Evolutionary conservation across 2,888 invertebrate genomes (phyloP), one percentile per base, ranked within the genome.

Genomic region (Pristionchus exspectatus): DNA sequence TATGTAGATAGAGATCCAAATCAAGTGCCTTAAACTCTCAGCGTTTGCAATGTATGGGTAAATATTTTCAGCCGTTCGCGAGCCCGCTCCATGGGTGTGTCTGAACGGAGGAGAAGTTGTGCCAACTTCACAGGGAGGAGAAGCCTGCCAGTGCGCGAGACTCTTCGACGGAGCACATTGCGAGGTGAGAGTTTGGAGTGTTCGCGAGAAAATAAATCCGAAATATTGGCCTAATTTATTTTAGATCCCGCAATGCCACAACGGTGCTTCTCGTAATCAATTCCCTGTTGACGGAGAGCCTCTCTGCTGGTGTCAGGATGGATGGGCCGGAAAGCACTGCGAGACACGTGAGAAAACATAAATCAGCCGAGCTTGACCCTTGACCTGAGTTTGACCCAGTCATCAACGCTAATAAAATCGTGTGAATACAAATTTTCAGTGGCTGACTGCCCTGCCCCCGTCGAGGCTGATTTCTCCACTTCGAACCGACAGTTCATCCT

Each of bases 191-290:
- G 38, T 3, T 38, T 38, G 38, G 38, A 38, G 38, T 38, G 38
- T 4, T n/a, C 27, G 9, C 16, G n/a, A 27, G 56, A 56, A 16
- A 38, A 3, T 83, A 1, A 9, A 10, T 50, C n/a, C n/a, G 56
- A 54, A 24, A 56, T 38, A 3, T 38, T 38, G 38, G 38, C n/a
- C n/a, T n/a, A 27, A 56, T 16, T 10, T 0, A 10, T 54, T 63
- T 14, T 50, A 88, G 87, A 88, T 38, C 24, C 87, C 87, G 30
- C 54, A 54, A 54, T 88, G 87, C 66, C 87, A 88, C 74, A 88
- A 88, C 33, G 87, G 87, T 24, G 87, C 74, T 16, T 72, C 74
- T 33, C 74, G 54, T 24, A 88, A 88, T 74, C 87, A 59, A 30
- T 88, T 88, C 87, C 87, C 87, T 12, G 74, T 38, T 24, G 56